Evolutionary conservation across 2,797 vertebrate species (phyloP), one percentile per base, ranked within the genome.

Genomic region (Tamandua tetradactyla): DNA sequence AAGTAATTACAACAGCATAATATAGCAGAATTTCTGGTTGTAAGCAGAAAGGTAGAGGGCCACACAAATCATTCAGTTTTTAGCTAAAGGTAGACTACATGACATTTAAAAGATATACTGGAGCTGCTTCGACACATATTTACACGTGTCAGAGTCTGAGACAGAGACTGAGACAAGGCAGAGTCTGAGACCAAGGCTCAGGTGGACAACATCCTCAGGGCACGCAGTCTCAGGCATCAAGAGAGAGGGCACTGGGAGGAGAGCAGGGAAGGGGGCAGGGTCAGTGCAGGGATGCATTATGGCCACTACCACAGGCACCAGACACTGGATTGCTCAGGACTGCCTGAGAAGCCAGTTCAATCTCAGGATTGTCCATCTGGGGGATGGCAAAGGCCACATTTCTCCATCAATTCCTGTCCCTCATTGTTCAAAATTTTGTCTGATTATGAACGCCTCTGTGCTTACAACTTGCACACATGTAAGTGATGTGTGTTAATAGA

Each of bases 261-360:
- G 13, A 12, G 12, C 42, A 42, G 59, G 76, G 42, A 22, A 52
- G 30, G 42, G 75, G 40, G 32, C 17, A 44, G 47, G 32, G 4
- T 52, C 25, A 30, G 83, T 42, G 55, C 27, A 32, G 30, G n/a
- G 57, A 23, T 11, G 5, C 0, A 0, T 20, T 42, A 10, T 30
- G 49, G 42, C 55, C 32, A 3, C 7, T 14, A 3, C 74, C n/a
- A 12, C 0, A 0, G 12, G 9, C 7, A 37, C 42, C 35, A 7
- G 14, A 13, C 9, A 32, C 17, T 40, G 10, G n/a, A 23, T 30
- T 17, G 55, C 32, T 44, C 18, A 30, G 30, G 49, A 59, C 64
- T 68, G 55, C 25, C n/a, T 86, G 32, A 44, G 9, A 42, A 55
- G 47, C 52, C 44, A 1, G 64, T 10, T 2, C 9, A 68, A 61